Percentiles rank a stretch among this genome's conserved stretches.
Conservation (phyloP, 2,888 invertebrate genomes). For the Stramonita haemastoma region DNA sequence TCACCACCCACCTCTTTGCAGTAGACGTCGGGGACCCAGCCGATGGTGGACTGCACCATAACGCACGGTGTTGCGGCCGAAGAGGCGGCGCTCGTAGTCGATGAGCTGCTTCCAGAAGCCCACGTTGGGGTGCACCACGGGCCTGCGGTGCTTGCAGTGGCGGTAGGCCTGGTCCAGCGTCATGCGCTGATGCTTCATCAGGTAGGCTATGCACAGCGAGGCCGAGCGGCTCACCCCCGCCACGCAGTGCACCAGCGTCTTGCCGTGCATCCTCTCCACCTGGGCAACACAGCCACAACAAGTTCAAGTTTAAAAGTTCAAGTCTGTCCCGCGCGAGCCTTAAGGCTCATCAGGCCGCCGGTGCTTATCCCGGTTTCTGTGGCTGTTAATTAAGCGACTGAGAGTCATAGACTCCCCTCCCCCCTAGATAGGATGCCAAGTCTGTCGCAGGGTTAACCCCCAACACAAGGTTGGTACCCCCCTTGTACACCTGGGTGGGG, state of each 20-base stretch:
- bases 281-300: too few relatives aligned
- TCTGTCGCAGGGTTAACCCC: too few relatives aligned
- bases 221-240: conserved; percentile 94
- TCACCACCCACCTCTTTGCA: conserved; percentile 70
- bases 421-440: too few relatives aligned
- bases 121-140: conserved; percentile 91
- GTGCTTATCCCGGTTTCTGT: too few relatives aligned
- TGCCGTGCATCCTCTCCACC: conserved; percentile 82
- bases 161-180: conserved; percentile 87
- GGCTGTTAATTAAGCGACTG: too few relatives aligned
- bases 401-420: too few relatives aligned
- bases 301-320: too few relatives aligned
- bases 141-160: conserved; percentile 85
- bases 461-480: too few relatives aligned
- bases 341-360: too few relatives aligned
- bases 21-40: conserved; percentile 75
- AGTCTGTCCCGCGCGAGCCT: too few relatives aligned
- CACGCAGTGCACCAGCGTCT: conserved; percentile 91
- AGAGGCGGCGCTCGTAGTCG: conserved; percentile 86
- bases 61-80: conserved; percentile 83
- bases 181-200: conserved; percentile 90
- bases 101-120: conserved; percentile 94
- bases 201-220: conserved; percentile 90
- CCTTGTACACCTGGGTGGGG: too few relatives aligned
- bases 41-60: conserved; percentile 84